Percentiles rank a stretch among this genome's conserved stretches.
Evolutionary conservation across 1,140 invertebrate species (phyloP).

Genomic region (Cephus cinctus): DNA sequence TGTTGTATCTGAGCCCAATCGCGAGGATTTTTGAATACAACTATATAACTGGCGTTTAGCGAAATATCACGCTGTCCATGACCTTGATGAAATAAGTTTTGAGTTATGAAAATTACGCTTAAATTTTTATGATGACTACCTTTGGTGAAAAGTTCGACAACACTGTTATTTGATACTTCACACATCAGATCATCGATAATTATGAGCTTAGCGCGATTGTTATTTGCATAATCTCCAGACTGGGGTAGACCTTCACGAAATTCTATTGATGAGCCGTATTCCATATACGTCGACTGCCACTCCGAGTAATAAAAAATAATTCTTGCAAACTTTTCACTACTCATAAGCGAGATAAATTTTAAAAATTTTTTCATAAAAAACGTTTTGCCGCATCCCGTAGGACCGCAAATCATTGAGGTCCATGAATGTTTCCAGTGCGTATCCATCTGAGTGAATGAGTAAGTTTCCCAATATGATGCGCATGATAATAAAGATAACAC

Average conservation of each 20-base stretch:
- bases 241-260: constrained; percentile 22
- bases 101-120: constrained; percentile 48
- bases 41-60: constrained; percentile 42
- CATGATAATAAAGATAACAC: too few species aligned
- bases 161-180: constrained; percentile 31
- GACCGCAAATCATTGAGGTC: constrained; percentile 17
- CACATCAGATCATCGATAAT: constrained; percentile 49
- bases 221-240: constrained; percentile 8
- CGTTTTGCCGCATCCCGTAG: constrained; percentile 19
- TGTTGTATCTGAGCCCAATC: constrained; percentile 43
- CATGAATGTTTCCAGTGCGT: constrained; percentile 16
- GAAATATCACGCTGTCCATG: constrained; percentile 42
- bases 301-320: constrained; percentile 19
- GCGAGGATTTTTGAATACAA: constrained; percentile 47
- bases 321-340: background rate
- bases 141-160: constrained; percentile 51
- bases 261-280: constrained; percentile 14
- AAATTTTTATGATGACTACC: constrained; percentile 44
- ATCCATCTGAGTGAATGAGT: constrained; percentile 9
- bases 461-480: too few species aligned
- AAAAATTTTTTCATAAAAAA: constrained; percentile 21
- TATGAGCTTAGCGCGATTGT: constrained; percentile 20
- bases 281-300: constrained; percentile 11
- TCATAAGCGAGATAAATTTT: constrained; percentile 8
- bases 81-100: constrained; percentile 50